A percentile compares a stretch with the other conserved stretches of the same genome.
phyloP scores from a whole-genome alignment of 2,797 vertebrate genomes.

The Nasua narica region DNA sequence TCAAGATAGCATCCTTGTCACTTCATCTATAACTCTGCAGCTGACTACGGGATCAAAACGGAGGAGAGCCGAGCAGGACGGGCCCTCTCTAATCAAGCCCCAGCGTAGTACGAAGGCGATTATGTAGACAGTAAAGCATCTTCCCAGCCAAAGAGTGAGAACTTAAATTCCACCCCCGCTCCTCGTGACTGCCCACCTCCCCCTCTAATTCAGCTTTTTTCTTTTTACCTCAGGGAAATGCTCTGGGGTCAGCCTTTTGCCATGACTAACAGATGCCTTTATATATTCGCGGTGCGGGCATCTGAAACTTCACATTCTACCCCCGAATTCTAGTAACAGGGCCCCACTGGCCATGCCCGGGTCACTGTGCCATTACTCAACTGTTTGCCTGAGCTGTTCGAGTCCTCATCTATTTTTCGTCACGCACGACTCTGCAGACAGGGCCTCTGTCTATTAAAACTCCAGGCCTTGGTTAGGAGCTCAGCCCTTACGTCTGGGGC shows the following conservation, averaged over 20 bases:
- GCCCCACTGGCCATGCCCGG: neutral
- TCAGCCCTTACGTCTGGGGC: neutral
- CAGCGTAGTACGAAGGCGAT: constrained; percentile 66
- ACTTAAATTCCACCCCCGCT: neutral
- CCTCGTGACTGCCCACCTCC: neutral
- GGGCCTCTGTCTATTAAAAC: neutral
- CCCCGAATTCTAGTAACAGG: neutral
- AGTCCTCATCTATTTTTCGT: neutral
- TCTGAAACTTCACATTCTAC: neutral
- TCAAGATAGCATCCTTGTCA: constrained; percentile 83
- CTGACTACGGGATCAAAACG: constrained; percentile 83
- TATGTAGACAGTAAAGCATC: constrained; percentile 71
- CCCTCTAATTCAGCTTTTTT: neutral
- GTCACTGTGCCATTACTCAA: neutral
- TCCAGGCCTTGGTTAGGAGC: neutral
- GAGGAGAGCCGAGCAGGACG: constrained; percentile 76
- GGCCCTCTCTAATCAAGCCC: constrained; percentile 76
- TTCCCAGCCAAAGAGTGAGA: constrained; percentile 60
- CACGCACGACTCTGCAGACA: neutral
- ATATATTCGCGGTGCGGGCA: neutral
- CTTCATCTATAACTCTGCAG: constrained; percentile 83
- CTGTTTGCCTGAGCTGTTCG: neutral
- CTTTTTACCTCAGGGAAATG: constrained; percentile 20
- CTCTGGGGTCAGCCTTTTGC: constrained; percentile 36
- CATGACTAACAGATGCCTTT: constrained; percentile 18